A percentile compares a stretch with the other conserved stretches of the same genome.
Conservation (phyloP, 2,113 vertebrate species). For the Notothenia coriiceps region DNA sequence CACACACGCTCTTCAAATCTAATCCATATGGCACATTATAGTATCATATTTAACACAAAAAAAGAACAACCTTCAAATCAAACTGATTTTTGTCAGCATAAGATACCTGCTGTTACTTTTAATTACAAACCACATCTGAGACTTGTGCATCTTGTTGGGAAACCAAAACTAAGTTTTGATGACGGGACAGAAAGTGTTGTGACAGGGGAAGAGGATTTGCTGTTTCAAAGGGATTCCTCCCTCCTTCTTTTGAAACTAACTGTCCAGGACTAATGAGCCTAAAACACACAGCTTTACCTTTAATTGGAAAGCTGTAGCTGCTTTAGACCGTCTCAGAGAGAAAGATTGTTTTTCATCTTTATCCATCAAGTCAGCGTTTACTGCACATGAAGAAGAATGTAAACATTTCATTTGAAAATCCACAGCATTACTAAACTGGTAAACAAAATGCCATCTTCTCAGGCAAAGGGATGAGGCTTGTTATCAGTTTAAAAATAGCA, state of each 20-base stretch:
- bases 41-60: background rate
- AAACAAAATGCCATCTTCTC: slow-evolving; percentile 21
- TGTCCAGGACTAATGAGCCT: slow-evolving; percentile 40
- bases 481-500: slow-evolving; percentile 37
- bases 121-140: slow-evolving; percentile 21
- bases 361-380: slow-evolving; percentile 30
- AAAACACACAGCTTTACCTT: slow-evolving; percentile 24
- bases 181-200: slow-evolving; percentile 3
- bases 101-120: slow-evolving; percentile 41
- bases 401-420: slow-evolving; percentile 27
- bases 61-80: background rate
- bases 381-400: slow-evolving; percentile 2
- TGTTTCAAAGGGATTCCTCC: slow-evolving; percentile 18
- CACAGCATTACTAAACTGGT: slow-evolving; percentile 1
- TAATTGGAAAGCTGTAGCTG: slow-evolving; percentile 41
- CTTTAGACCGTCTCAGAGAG: background rate
- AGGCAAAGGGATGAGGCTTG: background rate
- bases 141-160: background rate
- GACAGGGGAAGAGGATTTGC: background rate
- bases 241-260: slow-evolving; percentile 1
- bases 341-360: slow-evolving; percentile 6
- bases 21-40: background rate
- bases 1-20: background rate
- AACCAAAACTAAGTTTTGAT: slow-evolving; percentile 6
- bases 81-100: slow-evolving; percentile 5